These are phyloP conservation scores for Drosophila cracens DNA, from an alignment of 2,888 invertebrate species.

Conservation along the genomic window DNA sequence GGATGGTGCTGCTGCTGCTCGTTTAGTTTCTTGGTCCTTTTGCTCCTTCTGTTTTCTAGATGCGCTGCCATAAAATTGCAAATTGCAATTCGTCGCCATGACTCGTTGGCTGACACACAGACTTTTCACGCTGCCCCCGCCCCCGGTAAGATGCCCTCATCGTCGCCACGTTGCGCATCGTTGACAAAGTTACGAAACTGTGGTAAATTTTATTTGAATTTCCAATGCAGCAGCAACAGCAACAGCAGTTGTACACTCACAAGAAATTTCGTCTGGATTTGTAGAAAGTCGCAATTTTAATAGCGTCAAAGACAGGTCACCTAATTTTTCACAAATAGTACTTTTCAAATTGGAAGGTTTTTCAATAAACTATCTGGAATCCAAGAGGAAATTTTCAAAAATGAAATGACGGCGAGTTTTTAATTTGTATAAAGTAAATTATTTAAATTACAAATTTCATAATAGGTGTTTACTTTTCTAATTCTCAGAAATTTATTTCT, in stretches of 20 bases:
- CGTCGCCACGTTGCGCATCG: conserved; percentile 69
- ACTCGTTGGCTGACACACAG: conserved; percentile 54
- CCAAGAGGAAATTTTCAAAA: background rate
- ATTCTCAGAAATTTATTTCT: background rate
- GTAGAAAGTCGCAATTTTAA: background rate
- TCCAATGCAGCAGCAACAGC: conserved; percentile 58
- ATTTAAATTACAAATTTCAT: background rate
- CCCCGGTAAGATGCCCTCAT: conserved; percentile 34
- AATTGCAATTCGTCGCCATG: conserved; percentile 78
- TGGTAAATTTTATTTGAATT: conserved; percentile 81
- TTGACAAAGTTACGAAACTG: conserved; percentile 80
- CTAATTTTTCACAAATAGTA: background rate
- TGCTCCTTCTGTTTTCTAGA: conserved; percentile 53
- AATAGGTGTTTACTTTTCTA: no score
- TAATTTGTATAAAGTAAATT: background rate
- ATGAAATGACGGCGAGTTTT: background rate
- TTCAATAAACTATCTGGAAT: background rate
- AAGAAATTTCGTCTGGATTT: background rate
- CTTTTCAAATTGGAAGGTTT: background rate
- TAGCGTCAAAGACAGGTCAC: background rate
- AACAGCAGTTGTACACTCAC: conserved; percentile 5
- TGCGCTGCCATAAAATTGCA: conserved; percentile 79
- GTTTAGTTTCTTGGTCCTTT: conserved; percentile 33
- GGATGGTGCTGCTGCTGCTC: conserved; percentile 35
- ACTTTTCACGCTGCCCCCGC: conserved; percentile 1